A percentile compares a stretch with the other conserved stretches of the same genome.
Conservation (phyloP, 2,888 invertebrate species). For the Phymatocera aterrima region DNA sequence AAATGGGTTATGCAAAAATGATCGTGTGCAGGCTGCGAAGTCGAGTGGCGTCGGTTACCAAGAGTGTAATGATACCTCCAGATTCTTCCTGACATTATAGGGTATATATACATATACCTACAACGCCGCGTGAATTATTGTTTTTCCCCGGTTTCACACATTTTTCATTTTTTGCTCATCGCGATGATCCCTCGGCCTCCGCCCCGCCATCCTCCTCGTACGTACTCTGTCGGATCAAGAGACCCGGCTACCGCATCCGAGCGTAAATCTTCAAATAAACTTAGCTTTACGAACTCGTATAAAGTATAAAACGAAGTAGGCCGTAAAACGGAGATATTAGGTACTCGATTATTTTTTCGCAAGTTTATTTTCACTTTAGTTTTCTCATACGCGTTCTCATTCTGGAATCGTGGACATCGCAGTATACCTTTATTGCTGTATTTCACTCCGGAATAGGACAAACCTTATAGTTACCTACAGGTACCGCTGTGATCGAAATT, state of each 20-base stretch:
- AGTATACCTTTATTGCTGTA: too few relatives aligned
- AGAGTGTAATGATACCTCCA: background rate
- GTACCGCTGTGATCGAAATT: too few relatives aligned
- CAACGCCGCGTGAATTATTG: constrained; percentile 17
- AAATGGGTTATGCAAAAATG: constrained; percentile 35
- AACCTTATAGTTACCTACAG: too few relatives aligned
- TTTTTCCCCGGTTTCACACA: background rate
- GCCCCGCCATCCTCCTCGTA: background rate
- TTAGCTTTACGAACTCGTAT: constrained; percentile 35
- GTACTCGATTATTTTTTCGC: background rate
- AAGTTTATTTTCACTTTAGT: background rate
- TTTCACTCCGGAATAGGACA: too few relatives aligned
- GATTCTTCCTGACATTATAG: too few relatives aligned
- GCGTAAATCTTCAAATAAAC: constrained; percentile 36
- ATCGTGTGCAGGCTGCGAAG: background rate
- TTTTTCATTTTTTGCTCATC: background rate
- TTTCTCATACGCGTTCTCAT: background rate
- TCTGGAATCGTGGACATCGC: too few relatives aligned
- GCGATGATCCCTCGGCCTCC: background rate
- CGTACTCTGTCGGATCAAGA: constrained; percentile 9
- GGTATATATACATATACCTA: too few relatives aligned
- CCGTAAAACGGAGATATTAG: constrained; percentile 21
- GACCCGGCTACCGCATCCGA: background rate
- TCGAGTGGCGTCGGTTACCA: constrained; percentile 11
- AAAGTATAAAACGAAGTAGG: constrained; percentile 12